Conservation (phyloP, 2,797 vertebrate species). For the Ciconia nigra region DNA sequence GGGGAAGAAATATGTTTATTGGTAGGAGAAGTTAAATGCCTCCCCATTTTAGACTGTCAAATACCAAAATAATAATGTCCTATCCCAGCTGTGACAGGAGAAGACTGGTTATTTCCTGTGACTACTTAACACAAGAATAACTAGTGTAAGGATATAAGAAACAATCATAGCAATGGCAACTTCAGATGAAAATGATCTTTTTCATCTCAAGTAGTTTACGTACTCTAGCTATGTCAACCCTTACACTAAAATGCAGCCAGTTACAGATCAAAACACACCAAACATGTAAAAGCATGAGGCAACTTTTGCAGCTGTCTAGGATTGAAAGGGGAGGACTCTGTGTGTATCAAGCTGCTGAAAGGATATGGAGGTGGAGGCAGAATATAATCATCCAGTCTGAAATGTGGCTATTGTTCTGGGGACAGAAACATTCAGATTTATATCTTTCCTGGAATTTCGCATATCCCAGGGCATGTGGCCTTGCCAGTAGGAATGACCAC, state of each 20-base stretch:
- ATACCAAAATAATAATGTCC: not conserved
- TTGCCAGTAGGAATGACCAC: not conserved
- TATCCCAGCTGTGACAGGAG: not conserved
- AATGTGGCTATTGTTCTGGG: not conserved
- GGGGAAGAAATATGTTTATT: not conserved
- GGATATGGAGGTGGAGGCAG: not conserved
- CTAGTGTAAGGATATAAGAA: not conserved
- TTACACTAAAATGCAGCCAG: not conserved
- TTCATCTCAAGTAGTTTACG: not conserved
- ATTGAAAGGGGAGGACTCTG: not conserved
- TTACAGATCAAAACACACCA: not conserved
- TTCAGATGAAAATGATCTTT: not conserved
- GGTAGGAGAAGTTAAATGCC: not conserved
- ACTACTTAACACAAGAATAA: not conserved
- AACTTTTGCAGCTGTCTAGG: not conserved
- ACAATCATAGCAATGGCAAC: not conserved
- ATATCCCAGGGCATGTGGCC: not conserved
- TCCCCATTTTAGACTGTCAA: not conserved
- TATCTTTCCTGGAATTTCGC: not conserved
- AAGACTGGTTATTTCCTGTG: not conserved
- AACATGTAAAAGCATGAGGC: not conserved
- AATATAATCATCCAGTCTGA: not conserved
- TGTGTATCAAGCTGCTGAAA: not conserved
- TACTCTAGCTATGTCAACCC: not conserved
- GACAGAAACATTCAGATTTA: not conserved